A percentile compares a stretch with the other conserved stretches of the same genome.
Conservation (phyloP, 2,113 vertebrate genomes). For the Polypterus senegalus region DNA sequence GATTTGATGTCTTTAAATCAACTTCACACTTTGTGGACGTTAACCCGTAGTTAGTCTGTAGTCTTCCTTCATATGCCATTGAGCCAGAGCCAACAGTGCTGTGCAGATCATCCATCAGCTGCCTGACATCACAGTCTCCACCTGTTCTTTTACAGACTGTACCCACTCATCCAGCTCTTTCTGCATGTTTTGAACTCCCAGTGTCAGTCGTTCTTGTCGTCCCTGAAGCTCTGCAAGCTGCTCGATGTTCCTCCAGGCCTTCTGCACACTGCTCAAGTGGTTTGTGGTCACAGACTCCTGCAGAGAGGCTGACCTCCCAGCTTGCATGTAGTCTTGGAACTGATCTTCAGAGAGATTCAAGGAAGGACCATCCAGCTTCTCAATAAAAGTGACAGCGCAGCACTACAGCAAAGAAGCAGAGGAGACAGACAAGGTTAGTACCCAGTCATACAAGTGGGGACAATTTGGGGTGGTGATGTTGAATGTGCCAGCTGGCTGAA, state of each 20-base stretch:
- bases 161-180: conserved; percentile 47
- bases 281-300: background rate
- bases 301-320: conserved; percentile 18
- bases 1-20: no score
- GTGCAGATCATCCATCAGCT: no score
- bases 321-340: conserved; percentile 51
- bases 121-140: conserved; percentile 29
- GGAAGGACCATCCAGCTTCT: conserved; percentile 52
- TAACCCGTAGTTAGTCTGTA: no score
- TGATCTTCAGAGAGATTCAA: conserved; percentile 52
- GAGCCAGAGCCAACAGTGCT: no score
- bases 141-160: conserved; percentile 37
- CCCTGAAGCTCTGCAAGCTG: conserved; percentile 41
- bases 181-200: conserved; percentile 34
- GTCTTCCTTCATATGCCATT: no score
- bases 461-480: no score
- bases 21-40: no score
- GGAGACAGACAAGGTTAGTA: no score
- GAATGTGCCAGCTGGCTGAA: no score
- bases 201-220: conserved; percentile 49
- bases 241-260: conserved; percentile 31
- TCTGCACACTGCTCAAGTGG: conserved; percentile 19
- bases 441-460: no score
- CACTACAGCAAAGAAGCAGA: conserved; percentile 28
- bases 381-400: conserved; percentile 57